Evolutionary conservation across 2,113 vertebrate species (phyloP).

Genomic region (Cyanoderma ruficeps): DNA sequence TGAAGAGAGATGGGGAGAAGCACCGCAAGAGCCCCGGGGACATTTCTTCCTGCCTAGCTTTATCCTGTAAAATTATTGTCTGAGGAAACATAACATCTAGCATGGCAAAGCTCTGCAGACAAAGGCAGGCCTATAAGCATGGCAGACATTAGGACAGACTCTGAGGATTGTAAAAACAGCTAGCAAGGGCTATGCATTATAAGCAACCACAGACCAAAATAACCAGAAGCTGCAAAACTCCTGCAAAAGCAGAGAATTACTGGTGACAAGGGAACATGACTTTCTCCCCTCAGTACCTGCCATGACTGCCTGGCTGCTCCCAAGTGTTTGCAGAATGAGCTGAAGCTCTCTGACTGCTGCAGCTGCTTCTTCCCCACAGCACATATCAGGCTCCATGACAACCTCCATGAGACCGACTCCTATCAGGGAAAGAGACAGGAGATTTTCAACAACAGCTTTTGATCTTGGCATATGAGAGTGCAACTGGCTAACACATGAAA

Average conservation of each 20-base stretch:
- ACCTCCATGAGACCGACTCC: constrained; percentile 97
- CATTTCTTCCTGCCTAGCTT: neutral
- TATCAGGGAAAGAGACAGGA: constrained; percentile 56
- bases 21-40: neutral
- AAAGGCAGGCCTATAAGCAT: neutral
- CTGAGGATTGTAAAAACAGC: neutral
- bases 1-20: neutral
- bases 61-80: neutral
- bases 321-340: constrained; percentile 92
- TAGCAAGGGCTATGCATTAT: neutral
- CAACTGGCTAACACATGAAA: neutral
- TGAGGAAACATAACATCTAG: neutral
- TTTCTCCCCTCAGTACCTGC: constrained; percentile 79
- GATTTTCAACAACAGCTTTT: constrained; percentile 15
- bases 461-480: neutral
- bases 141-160: neutral
- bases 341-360: constrained; percentile 92
- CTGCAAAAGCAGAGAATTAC: neutral
- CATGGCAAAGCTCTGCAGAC: neutral
- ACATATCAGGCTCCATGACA: constrained; percentile 98
- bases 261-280: neutral
- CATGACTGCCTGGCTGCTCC: constrained; percentile 96
- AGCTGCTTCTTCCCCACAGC: constrained; percentile 93
- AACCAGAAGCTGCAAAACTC: constrained; percentile 10
- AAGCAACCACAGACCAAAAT: constrained; percentile 2